phyloP scores from a whole-genome alignment of 2,797 vertebrate species.

The Xenops minutus region DNA sequence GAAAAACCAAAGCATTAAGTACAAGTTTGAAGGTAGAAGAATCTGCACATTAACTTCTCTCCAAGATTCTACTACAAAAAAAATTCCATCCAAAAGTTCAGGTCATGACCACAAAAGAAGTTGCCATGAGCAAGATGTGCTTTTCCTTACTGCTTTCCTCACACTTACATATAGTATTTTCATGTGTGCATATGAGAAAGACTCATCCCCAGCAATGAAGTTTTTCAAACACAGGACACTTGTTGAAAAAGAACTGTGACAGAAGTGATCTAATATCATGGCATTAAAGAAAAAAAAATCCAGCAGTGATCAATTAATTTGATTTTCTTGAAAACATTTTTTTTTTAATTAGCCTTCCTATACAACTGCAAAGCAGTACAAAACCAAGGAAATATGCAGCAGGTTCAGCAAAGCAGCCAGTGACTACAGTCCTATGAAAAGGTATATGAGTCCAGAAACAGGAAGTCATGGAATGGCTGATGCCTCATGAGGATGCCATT shows the following conservation, averaged over 20 bases:
- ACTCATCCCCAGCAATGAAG: neutral
- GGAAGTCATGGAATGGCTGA: neutral
- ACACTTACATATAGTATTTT: neutral
- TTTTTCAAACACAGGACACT: fast-evolving
- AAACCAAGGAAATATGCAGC: fast-evolving
- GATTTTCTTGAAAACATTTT: neutral
- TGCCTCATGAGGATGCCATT: constrained; percentile 43
- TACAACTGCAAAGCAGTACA: neutral
- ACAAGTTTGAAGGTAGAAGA: neutral
- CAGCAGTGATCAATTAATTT: neutral
- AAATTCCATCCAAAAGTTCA: neutral
- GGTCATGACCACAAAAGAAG: neutral
- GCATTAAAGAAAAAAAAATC: neutral
- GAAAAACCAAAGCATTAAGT: neutral
- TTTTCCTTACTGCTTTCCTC: neutral
- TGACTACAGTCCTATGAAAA: neutral
- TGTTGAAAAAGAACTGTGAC: fast-evolving
- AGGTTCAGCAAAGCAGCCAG: neutral
- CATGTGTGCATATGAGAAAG: neutral
- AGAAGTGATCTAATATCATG: neutral
- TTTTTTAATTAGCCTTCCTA: neutral
- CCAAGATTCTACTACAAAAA: neutral
- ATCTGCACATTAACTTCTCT: neutral
- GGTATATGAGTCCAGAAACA: neutral
- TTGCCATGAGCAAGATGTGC: neutral